Percentiles rank a stretch among this genome's conserved stretches.
Evolutionary conservation across 1,140 invertebrate species (phyloP).

Genomic region (Zelostemma sp.): DNA sequence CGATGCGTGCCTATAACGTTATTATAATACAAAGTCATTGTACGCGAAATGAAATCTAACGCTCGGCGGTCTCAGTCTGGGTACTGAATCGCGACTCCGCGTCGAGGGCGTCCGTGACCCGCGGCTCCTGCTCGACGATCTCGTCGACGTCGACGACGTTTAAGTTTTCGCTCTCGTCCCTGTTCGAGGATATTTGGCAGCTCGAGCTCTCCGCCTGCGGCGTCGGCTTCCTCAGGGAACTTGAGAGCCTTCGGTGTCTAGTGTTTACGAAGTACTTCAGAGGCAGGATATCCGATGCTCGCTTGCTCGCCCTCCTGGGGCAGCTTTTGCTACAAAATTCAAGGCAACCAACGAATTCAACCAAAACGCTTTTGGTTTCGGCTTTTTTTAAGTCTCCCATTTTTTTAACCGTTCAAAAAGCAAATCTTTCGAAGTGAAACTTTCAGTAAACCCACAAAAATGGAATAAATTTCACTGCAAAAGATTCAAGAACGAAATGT

Average conservation of each 20-base stretch:
- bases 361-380: too few relatives aligned
- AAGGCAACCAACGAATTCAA: too few relatives aligned
- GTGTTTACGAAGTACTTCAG: conserved; percentile 64
- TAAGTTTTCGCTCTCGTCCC: conserved; percentile 52
- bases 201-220: conserved; percentile 38
- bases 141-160: conserved; percentile 27
- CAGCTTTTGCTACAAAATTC: background rate
- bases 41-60: conserved; percentile 32
- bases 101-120: conserved; percentile 31
- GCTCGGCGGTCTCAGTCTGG: conserved; percentile 19
- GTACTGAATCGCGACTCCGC: background rate
- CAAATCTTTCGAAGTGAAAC: too few relatives aligned
- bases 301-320: conserved; percentile 42
- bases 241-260: conserved; percentile 55
- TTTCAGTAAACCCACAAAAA: too few relatives aligned
- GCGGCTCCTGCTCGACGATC: conserved; percentile 15
- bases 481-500: too few relatives aligned
- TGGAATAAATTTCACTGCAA: too few relatives aligned
- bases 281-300: conserved; percentile 55
- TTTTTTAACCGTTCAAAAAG: too few relatives aligned
- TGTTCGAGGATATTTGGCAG: conserved; percentile 33
- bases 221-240: conserved; percentile 37
- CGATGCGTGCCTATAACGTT: conserved; percentile 63
- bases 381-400: too few relatives aligned
- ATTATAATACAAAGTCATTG: conserved; percentile 63